Evolutionary conservation across 2,888 invertebrate species (phyloP), one percentile per base, ranked within the genome.

Genomic region (Diogma glabrata): DNA sequence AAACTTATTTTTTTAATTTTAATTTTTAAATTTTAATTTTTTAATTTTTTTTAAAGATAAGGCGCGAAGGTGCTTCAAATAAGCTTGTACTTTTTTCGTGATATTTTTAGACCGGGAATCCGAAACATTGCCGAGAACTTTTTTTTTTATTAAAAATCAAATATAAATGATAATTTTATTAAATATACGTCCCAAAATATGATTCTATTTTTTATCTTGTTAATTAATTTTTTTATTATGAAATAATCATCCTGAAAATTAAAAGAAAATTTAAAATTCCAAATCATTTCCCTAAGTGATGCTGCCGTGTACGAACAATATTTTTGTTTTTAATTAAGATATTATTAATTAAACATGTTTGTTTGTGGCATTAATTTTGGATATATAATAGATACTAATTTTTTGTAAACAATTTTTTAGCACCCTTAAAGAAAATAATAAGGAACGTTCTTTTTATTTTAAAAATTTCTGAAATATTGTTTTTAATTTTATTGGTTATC

Each of bases 1-100:
- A 50, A 55, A 54, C 47, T 54, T 54, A 55, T 54, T 51, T 51
- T 55, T 60, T 53, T 57, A 60, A 55, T 58, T 60, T 56, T 58
- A 57, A 53, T 56, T 56, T 58, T 56, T 38, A 36, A 56, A 55
- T 52, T 47, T 54, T 48, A 48, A 48, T 48, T 48, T 47, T 69
- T 73, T 67, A 65, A 69, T 60, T 61, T 59, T 57, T 71, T 71
- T 71, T 75, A 74, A 76, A 76, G 77, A 77, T 79, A 79, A 79
- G 79, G 79, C 79, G 79, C 79, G 78, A 78, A 79, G 78, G 79
- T 79, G 79, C 78, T 79, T 74, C 75, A 77, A 78, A 76, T 76
- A 78, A 78, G 78, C 78, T 79, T 79, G 79, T 78, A 78, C 78
- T 78, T 77, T 77, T 77, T 72, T 76, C 74, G 72, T 76, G 76